A percentile compares a stretch with the other conserved stretches of the same genome.
These are phyloP conservation scores for Microcebus murinus DNA, from an alignment of 2,113 vertebrate genomes.

Conservation along the genomic window DNA sequence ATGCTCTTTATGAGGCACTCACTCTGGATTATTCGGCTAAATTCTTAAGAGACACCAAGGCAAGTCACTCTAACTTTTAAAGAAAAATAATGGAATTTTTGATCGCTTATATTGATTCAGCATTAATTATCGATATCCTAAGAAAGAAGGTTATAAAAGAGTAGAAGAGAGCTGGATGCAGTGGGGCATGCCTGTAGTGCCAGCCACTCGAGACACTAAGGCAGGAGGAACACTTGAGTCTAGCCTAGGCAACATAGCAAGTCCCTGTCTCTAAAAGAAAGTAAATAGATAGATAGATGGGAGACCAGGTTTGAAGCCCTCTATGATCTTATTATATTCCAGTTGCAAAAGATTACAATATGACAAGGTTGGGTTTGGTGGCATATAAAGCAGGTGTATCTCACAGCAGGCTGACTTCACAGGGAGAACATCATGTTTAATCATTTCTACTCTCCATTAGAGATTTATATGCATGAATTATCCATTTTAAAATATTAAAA, in stretches of 20 bases:
- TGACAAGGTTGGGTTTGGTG: not conserved
- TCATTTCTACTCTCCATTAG: not conserved
- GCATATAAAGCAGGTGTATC: not conserved
- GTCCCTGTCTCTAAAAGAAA: too few relatives aligned
- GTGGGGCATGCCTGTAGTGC: too few relatives aligned
- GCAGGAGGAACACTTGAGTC: too few relatives aligned
- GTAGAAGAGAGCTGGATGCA: not conserved
- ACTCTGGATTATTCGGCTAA: constrained; percentile 86
- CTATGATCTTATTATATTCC: not conserved
- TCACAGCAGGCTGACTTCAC: not conserved
- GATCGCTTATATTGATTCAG: not conserved
- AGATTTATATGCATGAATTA: not conserved
- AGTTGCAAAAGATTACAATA: not conserved
- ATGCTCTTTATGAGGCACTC: constrained; percentile 85
- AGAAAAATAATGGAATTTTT: not conserved
- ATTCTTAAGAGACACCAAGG: constrained; percentile 88
- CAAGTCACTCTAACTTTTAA: constrained; percentile 78
- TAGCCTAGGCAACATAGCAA: too few relatives aligned
- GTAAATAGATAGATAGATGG: too few relatives aligned
- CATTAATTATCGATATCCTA: not conserved
- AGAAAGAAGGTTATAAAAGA: not conserved
- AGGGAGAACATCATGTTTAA: not conserved
- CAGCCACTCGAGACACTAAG: too few relatives aligned
- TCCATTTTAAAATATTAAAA: not conserved
- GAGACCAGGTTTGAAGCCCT: not conserved